These are phyloP conservation scores for Macroteleia sp. DNA, from an alignment of 2,888 invertebrate species.

Conservation along the genomic window DNA sequence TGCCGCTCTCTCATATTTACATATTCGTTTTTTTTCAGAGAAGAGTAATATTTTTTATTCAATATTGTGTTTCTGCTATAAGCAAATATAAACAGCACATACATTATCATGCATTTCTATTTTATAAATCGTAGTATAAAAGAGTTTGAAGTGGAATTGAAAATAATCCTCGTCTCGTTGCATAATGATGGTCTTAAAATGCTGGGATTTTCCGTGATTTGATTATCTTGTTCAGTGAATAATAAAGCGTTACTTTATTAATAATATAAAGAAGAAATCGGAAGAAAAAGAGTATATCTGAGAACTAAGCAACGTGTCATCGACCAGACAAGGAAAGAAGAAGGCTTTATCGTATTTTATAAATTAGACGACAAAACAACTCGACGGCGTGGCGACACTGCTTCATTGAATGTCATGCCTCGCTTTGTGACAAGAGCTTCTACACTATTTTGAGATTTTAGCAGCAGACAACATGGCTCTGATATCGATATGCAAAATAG, in stretches of 20 bases:
- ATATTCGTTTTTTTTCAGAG: slow-evolving; percentile 1
- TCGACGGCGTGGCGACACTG: slow-evolving; percentile 33
- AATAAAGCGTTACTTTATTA: neutral
- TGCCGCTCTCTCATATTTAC: too few species aligned
- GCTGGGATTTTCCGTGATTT: slow-evolving; percentile 6
- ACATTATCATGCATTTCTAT: too few species aligned
- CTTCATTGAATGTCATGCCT: slow-evolving; percentile 13
- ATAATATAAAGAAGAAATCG: neutral
- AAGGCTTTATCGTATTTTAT: slow-evolving; percentile 11
- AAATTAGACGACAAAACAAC: slow-evolving; percentile 32
- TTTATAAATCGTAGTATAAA: too few species aligned
- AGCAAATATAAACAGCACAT: too few species aligned
- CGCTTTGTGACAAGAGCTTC: slow-evolving; percentile 17
- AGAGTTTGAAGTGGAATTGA: slow-evolving; percentile 2
- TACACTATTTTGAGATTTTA: slow-evolving; percentile 25
- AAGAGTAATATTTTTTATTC: neutral
- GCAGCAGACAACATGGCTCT: slow-evolving; percentile 20
- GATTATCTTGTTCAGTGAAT: slow-evolving; percentile 3
- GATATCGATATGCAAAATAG: too few species aligned
- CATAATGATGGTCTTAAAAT: neutral
- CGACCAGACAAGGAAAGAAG: neutral
- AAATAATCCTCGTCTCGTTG: slow-evolving; percentile 7
- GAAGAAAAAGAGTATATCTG: slow-evolving; percentile 9
- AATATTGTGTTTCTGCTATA: too few species aligned
- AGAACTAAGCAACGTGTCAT: too few species aligned